Evolutionary conservation across 2,797 vertebrate species (phyloP).

Genomic region (Mormyrops boulengeri): DNA sequence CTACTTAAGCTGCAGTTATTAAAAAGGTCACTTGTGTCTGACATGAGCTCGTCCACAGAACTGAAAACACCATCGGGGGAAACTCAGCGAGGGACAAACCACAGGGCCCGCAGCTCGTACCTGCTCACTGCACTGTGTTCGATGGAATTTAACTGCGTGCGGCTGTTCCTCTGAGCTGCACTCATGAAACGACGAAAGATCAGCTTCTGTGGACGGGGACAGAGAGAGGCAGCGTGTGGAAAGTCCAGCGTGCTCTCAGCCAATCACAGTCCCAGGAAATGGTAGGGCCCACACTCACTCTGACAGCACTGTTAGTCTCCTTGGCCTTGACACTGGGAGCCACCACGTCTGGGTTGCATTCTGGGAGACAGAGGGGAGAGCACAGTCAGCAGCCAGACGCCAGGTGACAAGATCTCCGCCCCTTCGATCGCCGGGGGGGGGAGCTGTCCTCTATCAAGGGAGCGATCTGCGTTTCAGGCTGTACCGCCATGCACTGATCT

Average conservation of each 20-base stretch:
- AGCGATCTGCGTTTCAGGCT: background rate
- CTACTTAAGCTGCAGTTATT: background rate
- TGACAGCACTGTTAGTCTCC: constrained; percentile 60
- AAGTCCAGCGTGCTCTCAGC: background rate
- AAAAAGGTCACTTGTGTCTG: background rate
- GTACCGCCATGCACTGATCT: constrained; percentile 5
- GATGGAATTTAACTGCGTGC: constrained; percentile 42
- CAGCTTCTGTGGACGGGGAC: constrained; percentile 43
- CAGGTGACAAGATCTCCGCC: background rate
- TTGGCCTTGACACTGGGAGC: constrained; percentile 47
- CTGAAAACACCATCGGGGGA: background rate
- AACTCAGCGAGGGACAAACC: background rate
- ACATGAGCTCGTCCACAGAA: background rate
- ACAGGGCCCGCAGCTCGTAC: constrained; percentile 30
- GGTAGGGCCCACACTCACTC: constrained; percentile 43
- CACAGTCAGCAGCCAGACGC: background rate
- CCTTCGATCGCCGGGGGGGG: background rate
- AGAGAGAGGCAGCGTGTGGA: background rate
- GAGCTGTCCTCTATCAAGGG: background rate
- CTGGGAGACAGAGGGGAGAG: constrained; percentile 35
- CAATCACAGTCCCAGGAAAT: constrained; percentile 34
- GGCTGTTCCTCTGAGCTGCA: constrained; percentile 49
- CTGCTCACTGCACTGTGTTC: constrained; percentile 46
- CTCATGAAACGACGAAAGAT: constrained; percentile 60
- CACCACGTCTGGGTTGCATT: constrained; percentile 58